Conservation (phyloP, 1,140 invertebrate species). For the Procambarus clarkii region DNA sequence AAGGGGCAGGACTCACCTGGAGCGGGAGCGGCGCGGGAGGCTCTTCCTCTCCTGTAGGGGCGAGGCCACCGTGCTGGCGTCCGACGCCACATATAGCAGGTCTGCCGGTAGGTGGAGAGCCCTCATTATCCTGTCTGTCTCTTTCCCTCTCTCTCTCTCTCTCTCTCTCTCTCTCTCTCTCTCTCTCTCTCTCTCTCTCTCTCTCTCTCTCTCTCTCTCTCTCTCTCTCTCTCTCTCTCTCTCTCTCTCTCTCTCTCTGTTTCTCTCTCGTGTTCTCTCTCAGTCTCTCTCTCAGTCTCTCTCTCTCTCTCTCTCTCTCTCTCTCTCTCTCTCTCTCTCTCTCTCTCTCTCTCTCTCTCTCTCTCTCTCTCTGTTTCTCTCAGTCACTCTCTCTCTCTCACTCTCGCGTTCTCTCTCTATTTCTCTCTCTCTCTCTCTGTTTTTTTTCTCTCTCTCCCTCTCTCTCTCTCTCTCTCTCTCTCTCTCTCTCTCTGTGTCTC, state of each 20-base stretch:
- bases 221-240: no score
- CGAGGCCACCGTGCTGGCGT: constrained; percentile 69
- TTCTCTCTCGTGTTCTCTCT: no score
- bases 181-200: neutral
- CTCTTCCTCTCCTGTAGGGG: constrained; percentile 65
- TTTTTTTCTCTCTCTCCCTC: no score
- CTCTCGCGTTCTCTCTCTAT: no score
- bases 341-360: no score
- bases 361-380: no score
- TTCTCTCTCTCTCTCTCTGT: no score
- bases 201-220: neutral
- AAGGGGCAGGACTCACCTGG: constrained; percentile 46
- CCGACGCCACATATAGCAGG: constrained; percentile 69
- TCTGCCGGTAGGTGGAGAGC: constrained; percentile 55
- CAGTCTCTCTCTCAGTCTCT: neutral
- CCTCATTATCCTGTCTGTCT: constrained; percentile 22
- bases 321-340: no score
- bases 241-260: neutral
- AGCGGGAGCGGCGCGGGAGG: constrained; percentile 63
- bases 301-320: neutral
- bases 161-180: neutral
- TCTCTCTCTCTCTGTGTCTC: no score
- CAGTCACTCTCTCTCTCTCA: no score
- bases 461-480: no score
- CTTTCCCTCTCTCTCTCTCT: constrained; percentile 3